A percentile compares a stretch with the other conserved stretches of the same genome.
phyloP scores from a whole-genome alignment of 2,797 vertebrate genomes.

The Neosalanx taihuensis region DNA sequence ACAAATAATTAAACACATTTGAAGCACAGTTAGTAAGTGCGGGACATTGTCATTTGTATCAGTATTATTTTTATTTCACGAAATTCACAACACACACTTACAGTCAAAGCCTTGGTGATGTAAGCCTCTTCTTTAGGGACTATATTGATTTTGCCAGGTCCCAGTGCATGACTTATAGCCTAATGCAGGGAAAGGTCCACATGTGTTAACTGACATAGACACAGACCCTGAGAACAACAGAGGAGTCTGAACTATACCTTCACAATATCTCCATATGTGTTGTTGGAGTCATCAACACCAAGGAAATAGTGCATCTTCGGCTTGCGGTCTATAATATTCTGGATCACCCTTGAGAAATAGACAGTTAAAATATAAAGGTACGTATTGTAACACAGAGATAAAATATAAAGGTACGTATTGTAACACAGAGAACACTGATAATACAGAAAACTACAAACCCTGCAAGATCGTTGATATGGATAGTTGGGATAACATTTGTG shows the following conservation, averaged over 20 bases:
- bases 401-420: not conserved
- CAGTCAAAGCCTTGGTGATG: constrained; percentile 76
- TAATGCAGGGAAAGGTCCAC: constrained; percentile 44
- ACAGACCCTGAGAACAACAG: no score
- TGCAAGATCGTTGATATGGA: constrained; percentile 88
- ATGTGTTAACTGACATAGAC: not conserved
- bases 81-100: constrained; percentile 43
- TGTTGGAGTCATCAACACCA: constrained; percentile 82
- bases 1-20: not conserved
- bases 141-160: constrained; percentile 78
- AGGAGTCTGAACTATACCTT: constrained; percentile 67
- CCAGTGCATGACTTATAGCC: constrained; percentile 80
- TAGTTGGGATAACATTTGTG: constrained; percentile 82
- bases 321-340: constrained; percentile 80
- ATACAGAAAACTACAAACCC: constrained; percentile 60
- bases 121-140: constrained; percentile 75
- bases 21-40: not conserved
- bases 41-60: not conserved
- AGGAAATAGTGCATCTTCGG: constrained; percentile 81
- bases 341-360: constrained; percentile 73
- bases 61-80: not conserved
- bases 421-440: constrained; percentile 1
- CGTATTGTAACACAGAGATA: not conserved
- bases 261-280: constrained; percentile 79
- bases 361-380: not conserved